Evolutionary conservation across 1,140 invertebrate species (phyloP), one percentile per base, ranked within the genome.

Genomic region (Danaus plexippus): DNA sequence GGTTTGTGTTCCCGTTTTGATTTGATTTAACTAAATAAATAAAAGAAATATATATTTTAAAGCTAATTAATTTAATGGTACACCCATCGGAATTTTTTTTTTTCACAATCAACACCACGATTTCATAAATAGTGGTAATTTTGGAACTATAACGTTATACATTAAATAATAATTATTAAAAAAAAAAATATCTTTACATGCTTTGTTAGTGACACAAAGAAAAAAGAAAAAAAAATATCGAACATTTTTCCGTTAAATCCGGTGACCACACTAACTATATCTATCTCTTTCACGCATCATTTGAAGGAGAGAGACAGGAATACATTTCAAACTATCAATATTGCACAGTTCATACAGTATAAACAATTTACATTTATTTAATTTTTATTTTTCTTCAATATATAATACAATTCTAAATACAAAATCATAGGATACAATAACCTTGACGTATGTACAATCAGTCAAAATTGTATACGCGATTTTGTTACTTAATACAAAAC

Each of bases 1-100:
- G 72, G 77, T 81, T 81, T 78, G 73, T 79, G 72, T 73, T 79
- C 66, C 71, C 73, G 69, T 71, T 73, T 73, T 47, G 44, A 52
- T 52, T 44, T 57, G 52, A 44, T 61, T 61, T 50, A 49, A 50
- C 54, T 48, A 54, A 65, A 62, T 63, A 63, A 71, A 57, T 73
- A 61, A 68, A 68, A 70, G 67, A 68, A 71, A 59, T 68, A 61
- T 51, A 61, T 54, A 50, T 49, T 60, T 76, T 73, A 77, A 79
- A 73, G 70, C 74, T 75, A 70, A 60, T 62, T 63, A 67, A 65
- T 54, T 54, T 42, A 54, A 59, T 54, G 52, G 52, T 54, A 54
- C 43, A 32, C 43, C 18, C 43, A n/a, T 45, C 43, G 11, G 43
- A 45, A 9, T 45, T 2, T 6, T 45, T 11, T 44, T 45, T 45